Percentiles rank a stretch among this genome's conserved stretches.
phyloP scores from a whole-genome alignment of 92 coral and sea anemone species.

The Porites cylindrica region DNA sequence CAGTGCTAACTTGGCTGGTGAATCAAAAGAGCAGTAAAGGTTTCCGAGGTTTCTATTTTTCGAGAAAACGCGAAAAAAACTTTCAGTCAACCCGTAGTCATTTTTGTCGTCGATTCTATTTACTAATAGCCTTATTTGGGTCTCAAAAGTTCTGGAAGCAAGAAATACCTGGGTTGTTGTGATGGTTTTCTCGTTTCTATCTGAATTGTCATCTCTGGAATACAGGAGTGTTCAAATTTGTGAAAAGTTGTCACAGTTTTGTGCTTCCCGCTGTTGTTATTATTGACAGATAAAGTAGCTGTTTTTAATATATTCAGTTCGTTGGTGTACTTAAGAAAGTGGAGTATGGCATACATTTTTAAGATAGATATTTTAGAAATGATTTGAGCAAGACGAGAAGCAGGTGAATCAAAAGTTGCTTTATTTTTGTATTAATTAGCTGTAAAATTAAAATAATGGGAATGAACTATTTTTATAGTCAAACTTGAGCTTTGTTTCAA shows the following conservation, averaged over 20 bases:
- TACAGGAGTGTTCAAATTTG: neutral
- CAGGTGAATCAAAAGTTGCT: slow-evolving; percentile 18
- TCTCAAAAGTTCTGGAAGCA: too few species aligned
- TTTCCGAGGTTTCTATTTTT: too few species aligned
- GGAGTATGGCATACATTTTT: neutral
- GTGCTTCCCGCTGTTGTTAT: neutral
- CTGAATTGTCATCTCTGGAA: neutral
- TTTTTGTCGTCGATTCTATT: too few species aligned
- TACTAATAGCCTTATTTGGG: too few species aligned
- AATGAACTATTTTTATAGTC: slow-evolving; percentile 50
- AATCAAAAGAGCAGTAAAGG: too few species aligned
- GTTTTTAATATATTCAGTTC: neutral
- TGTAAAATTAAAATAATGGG: slow-evolving; percentile 43
- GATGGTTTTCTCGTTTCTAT: neutral
- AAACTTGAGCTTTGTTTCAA: neutral
- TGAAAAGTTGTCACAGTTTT: neutral
- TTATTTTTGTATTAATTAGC: slow-evolving; percentile 42
- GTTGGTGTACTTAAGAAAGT: neutral
- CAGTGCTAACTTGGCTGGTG: too few species aligned
- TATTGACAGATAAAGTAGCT: neutral
- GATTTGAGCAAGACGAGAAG: neutral
- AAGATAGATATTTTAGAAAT: slow-evolving; percentile 12
- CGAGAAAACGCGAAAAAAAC: too few species aligned
- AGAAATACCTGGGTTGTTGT: neutral
- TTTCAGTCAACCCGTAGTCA: too few species aligned